These are phyloP conservation scores for Phytoseiulus persimilis DNA, from an alignment of 2,888 invertebrate genomes.

Conservation along the genomic window DNA sequence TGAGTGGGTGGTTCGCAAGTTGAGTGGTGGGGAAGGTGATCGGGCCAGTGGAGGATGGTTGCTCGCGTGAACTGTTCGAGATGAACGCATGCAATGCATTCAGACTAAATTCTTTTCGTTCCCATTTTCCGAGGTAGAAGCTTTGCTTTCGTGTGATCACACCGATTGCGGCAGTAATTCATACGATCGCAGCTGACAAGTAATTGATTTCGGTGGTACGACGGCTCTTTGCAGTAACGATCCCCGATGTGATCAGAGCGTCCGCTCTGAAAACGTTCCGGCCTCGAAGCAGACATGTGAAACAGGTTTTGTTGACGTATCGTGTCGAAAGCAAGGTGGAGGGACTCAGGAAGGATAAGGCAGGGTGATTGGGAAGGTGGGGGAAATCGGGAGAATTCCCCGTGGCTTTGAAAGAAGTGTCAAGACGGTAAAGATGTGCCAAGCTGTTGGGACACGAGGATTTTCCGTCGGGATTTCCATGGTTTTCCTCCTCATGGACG, in stretches of 20 bases:
- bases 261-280: not conserved
- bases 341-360: not conserved
- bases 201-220: not conserved
- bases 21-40: not conserved
- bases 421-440: not conserved
- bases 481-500: not conserved
- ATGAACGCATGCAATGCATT: not conserved
- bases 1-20: not conserved
- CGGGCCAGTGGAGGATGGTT: not conserved
- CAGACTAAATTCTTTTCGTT: not conserved
- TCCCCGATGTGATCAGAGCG: not conserved
- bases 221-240: not conserved
- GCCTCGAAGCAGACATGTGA: not conserved
- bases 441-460: not conserved
- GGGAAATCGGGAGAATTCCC: not conserved
- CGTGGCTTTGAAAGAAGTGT: not conserved
- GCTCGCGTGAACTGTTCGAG: not conserved
- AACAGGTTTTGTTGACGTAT: not conserved
- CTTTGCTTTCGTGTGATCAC: not conserved
- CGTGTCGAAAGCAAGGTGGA: not conserved
- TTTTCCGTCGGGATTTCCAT: not conserved
- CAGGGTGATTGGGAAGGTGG: not conserved
- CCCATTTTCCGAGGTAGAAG: not conserved
- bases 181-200: not conserved
- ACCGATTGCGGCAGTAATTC: not conserved